A percentile compares a stretch with the other conserved stretches of the same genome.
phyloP scores from a whole-genome alignment of 2,797 vertebrate genomes.

The Siniperca scherzeri region DNA sequence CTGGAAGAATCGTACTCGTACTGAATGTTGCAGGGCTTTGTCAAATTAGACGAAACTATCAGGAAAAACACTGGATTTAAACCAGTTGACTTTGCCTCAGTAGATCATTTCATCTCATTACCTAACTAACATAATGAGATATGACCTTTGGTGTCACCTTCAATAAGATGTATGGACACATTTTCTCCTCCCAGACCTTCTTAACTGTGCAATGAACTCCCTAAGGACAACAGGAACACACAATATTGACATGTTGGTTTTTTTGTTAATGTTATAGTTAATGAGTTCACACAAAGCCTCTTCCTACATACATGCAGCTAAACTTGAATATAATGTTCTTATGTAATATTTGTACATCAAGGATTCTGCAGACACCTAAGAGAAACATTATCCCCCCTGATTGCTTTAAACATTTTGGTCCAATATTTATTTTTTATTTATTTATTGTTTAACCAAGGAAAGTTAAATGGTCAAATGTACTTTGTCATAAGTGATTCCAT shows the following conservation, averaged over 20 bases:
- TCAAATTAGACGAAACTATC: constrained; percentile 6
- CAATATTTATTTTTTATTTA: not conserved
- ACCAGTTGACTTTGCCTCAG: constrained; percentile 34
- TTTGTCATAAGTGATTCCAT: not conserved
- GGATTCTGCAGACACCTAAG: not conserved
- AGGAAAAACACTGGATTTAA: constrained; percentile 42
- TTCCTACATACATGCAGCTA: not conserved
- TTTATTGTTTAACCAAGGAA: not conserved
- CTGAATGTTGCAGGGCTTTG: not conserved
- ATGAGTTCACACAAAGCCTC: not conserved
- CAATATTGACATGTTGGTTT: constrained; percentile 23
- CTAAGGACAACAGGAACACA: constrained; percentile 34
- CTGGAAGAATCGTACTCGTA: not conserved
- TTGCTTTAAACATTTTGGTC: not conserved
- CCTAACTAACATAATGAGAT: constrained; percentile 58
- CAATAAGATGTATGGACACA: constrained; percentile 61
- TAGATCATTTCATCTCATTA: constrained; percentile 61
- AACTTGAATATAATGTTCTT: not conserved
- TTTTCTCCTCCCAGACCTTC: constrained; percentile 47
- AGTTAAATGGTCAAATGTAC: not conserved
- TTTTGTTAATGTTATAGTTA: not conserved
- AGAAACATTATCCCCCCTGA: not conserved
- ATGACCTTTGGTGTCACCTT: constrained; percentile 71
- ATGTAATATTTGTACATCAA: not conserved
- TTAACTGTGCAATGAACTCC: constrained; percentile 46